Evolutionary conservation across 2,113 vertebrate species (phyloP).

Genomic region (Falco punctatus): DNA sequence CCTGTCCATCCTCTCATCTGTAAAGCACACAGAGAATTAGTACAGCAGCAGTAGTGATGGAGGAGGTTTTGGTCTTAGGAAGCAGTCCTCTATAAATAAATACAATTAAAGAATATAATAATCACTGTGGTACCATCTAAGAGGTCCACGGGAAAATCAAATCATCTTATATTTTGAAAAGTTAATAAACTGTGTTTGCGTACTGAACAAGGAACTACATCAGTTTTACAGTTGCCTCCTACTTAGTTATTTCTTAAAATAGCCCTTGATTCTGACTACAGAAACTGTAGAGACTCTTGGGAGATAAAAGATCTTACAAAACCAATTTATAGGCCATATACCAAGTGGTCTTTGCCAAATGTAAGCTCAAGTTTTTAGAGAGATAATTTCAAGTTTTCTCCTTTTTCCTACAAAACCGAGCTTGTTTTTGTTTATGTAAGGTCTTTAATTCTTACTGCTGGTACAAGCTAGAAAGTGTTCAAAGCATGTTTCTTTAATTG

Average conservation of each 20-base stretch:
- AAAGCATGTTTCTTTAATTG: background rate
- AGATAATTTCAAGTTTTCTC: background rate
- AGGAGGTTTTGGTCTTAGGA: background rate
- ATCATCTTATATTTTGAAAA: background rate
- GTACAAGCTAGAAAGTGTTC: background rate
- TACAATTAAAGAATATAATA: background rate
- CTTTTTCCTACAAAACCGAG: background rate
- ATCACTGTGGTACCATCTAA: background rate
- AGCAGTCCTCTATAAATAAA: background rate
- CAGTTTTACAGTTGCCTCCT: background rate
- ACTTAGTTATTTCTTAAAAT: conserved; percentile 16
- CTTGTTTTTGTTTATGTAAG: background rate
- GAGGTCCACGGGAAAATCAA: background rate
- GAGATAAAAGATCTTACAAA: background rate
- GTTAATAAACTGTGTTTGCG: background rate
- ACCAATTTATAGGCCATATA: background rate
- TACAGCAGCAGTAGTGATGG: background rate
- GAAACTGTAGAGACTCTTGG: background rate
- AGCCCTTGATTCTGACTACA: background rate
- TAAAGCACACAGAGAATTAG: background rate
- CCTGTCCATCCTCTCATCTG: background rate
- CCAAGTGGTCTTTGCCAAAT: background rate
- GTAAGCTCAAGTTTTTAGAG: background rate
- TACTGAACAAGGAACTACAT: background rate
- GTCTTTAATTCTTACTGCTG: background rate